Percentiles rank a stretch among this genome's conserved stretches.
Evolutionary conservation across 2,113 vertebrate genomes (phyloP).

Genomic region (Seriola aureovittata): DNA sequence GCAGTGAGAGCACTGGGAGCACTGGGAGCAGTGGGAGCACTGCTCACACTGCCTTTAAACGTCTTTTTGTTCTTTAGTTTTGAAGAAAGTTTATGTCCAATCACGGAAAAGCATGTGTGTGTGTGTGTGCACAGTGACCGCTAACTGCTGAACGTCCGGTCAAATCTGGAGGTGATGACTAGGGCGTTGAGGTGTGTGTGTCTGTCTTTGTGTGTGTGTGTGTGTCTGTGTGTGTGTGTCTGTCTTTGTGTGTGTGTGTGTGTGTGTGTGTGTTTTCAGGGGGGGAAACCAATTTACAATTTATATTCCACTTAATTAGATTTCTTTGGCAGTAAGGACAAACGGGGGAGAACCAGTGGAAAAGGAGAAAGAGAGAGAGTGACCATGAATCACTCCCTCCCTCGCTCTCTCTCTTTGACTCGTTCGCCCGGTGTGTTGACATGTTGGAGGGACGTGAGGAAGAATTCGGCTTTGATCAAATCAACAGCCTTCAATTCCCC

Average conservation of each 20-base stretch:
- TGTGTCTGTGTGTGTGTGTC: not conserved
- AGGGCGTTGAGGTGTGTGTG: constrained; percentile 35
- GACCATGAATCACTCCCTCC: not conserved
- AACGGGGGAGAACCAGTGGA: constrained; percentile 14
- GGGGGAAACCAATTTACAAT: constrained; percentile 58
- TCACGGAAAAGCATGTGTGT: not conserved
- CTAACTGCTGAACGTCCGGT: constrained; percentile 55
- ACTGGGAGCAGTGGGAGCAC: too few relatives aligned
- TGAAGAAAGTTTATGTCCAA: not conserved
- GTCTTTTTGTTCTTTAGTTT: not conserved
- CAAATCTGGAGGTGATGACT: constrained; percentile 49
- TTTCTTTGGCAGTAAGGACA: constrained; percentile 59
- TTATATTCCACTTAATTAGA: constrained; percentile 62
- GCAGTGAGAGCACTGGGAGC: too few relatives aligned
- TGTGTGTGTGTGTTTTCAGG: constrained; percentile 27
- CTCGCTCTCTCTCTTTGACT: constrained; percentile 41
- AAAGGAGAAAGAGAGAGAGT: constrained; percentile 20
- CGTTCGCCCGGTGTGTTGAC: constrained; percentile 21
- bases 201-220: constrained; percentile 27
- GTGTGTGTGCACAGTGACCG: constrained; percentile 32
- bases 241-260: constrained; percentile 26
- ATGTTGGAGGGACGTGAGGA: constrained; percentile 27
- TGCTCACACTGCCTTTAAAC: constrained; percentile 10
- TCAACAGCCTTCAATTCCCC: constrained; percentile 41
- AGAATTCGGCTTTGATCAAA: constrained; percentile 59